These are phyloP conservation scores for Lepidurus arcticus DNA, from an alignment of 1,140 invertebrate genomes.

Conservation along the genomic window DNA sequence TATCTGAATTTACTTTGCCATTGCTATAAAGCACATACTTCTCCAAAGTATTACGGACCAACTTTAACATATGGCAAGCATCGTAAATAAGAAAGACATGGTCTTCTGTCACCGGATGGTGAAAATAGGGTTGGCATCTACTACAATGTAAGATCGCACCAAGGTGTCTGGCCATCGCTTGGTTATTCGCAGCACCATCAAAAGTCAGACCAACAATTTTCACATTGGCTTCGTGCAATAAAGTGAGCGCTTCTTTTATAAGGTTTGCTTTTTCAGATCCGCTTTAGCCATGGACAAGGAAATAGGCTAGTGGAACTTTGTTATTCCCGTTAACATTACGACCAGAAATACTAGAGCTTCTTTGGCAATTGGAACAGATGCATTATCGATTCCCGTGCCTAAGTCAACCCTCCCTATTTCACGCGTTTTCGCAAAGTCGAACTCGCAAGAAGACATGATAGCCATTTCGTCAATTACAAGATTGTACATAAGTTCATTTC, in stretches of 20 bases:
- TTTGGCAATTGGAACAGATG: neutral
- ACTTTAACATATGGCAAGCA: too few species aligned
- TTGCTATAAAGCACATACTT: too few species aligned
- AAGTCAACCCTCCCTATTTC: too few species aligned
- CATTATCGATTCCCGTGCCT: neutral
- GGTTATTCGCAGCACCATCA: constrained; percentile 7
- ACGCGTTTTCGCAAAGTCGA: too few species aligned
- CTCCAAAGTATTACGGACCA: too few species aligned
- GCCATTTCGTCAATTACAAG: too few species aligned
- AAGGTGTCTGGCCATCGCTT: neutral
- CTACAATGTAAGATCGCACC: neutral
- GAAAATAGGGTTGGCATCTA: neutral
- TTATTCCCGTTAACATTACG: neutral
- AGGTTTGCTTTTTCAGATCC: neutral
- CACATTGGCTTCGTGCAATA: neutral
- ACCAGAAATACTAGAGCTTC: constrained; percentile 20
- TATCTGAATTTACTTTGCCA: too few species aligned
- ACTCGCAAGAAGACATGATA: too few species aligned
- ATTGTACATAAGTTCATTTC: too few species aligned
- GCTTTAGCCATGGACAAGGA: neutral
- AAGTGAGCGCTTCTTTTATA: neutral
- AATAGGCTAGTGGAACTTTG: neutral
- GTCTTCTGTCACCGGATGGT: neutral
- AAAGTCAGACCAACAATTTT: neutral
- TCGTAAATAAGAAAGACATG: neutral